Base-by-base conservation (phyloP, 2,113 vertebrate species). In the Tetrax tetrax region DNA sequence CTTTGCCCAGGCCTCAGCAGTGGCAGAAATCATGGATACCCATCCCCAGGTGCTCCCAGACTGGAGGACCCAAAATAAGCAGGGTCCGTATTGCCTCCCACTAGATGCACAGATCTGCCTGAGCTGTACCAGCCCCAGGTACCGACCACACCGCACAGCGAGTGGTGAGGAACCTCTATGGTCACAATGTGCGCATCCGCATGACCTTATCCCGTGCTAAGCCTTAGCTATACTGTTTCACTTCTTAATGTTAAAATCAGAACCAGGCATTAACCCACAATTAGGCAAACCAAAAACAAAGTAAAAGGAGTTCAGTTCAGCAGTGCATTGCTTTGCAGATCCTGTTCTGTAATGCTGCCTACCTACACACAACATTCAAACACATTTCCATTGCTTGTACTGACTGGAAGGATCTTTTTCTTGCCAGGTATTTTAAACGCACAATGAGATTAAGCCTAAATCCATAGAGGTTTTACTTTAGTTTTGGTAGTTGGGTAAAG, bases 101-200 rank as follows among this genome's bases (percentile, higher is more conserved):
- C 43, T 7, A 43, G 37, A 28, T 21, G 23, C 5, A 15, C 8
- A 54, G 63, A 47, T 15, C 10, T 21, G 25, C 18, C 37, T 4
- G 9, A 38, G 29, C 35, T n/a, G 47, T 41, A 37, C 16, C 41
- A 75, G 61, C 18, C 27, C 35, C 45, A 27, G 31, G 38, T 18
- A 41, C 28, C 24, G 35, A 41, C 19, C 25, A 15, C 16, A 11
- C 8, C 0, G 0, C 37, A n/a, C 47, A 29, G 16, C 38, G 33
- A 7, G 59, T 19, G 53, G 25, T n/a, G 54, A 59, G 43, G 9
- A 45, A 59, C 43, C 35, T 64, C 25, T 66, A 31, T 29, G 45
- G 21, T 53, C 43, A 9, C 29, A 24, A 10, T 8, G n/a, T 20
- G 19, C 3, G 1, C 8, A 8, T 6, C 43, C 33, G 14, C 14